Conservation (phyloP, 53 echinoderm and acorn worm genomes). For the Echinometra lucunter region DNA sequence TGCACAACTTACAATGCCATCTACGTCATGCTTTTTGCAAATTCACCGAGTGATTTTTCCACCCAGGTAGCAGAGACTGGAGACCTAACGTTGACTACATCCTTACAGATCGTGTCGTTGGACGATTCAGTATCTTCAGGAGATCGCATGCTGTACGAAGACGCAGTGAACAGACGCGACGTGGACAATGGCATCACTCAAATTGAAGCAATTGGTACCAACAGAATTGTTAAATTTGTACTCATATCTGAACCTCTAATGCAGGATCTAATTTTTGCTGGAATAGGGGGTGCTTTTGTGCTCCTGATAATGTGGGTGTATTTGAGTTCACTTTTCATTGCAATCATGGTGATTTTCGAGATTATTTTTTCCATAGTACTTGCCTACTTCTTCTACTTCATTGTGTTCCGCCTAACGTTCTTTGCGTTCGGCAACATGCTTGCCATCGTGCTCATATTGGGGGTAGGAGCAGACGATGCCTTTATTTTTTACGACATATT, state of each 20-base stretch:
- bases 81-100: constrained; percentile 28
- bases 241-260: constrained; percentile 70
- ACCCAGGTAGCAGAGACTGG: constrained; percentile 33
- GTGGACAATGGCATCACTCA: constrained; percentile 33
- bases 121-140: too few species aligned
- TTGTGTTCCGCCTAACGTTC: constrained; percentile 73
- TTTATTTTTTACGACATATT: constrained; percentile 86
- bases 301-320: constrained; percentile 81
- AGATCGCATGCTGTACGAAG: background rate
- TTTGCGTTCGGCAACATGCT: constrained; percentile 81
- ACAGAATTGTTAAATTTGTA: constrained; percentile 51
- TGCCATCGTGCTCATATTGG: constrained; percentile 74
- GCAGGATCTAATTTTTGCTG: constrained; percentile 70
- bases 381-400: constrained; percentile 77
- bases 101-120: constrained; percentile 36
- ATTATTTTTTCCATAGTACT: constrained; percentile 72
- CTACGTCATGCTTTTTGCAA: constrained; percentile 69
- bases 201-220: constrained; percentile 73
- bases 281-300: constrained; percentile 57
- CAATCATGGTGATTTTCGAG: constrained; percentile 67
- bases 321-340: constrained; percentile 78
- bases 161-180: constrained; percentile 7
- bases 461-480: constrained; percentile 87
- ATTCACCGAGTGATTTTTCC: constrained; percentile 51
- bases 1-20: constrained; percentile 67